phyloP scores from a whole-genome alignment of 2,888 invertebrate genomes.

The Siphonodentalium dalli region DNA sequence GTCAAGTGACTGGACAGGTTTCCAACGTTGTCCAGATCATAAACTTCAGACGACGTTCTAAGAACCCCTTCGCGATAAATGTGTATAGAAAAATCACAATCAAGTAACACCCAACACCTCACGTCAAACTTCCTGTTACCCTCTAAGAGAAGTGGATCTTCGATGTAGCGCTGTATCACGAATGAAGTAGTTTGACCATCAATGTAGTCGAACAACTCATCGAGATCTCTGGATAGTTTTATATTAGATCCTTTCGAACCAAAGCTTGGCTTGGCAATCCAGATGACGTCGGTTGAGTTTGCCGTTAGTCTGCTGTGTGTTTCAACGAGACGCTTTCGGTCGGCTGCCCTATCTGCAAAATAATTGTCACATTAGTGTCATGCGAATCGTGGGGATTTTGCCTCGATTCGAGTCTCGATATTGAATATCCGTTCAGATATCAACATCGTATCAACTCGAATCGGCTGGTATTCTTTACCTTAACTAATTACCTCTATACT shows the following conservation, averaged over 20 bases:
- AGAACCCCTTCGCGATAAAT: slow-evolving; percentile 49
- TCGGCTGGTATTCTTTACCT: too few species aligned
- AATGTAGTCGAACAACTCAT: slow-evolving; percentile 36
- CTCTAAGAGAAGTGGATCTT: slow-evolving; percentile 40
- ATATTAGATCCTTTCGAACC: slow-evolving; percentile 46
- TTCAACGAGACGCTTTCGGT: slow-evolving; percentile 13
- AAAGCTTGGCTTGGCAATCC: slow-evolving; percentile 46
- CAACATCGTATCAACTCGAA: too few species aligned
- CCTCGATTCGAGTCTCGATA: too few species aligned
- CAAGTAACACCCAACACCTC: slow-evolving; percentile 51
- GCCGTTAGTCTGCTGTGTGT: slow-evolving; percentile 12
- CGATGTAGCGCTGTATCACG: slow-evolving; percentile 46
- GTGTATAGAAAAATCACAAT: slow-evolving; percentile 41
- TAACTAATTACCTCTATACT: too few species aligned
- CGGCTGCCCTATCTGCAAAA: slow-evolving; percentile 7
- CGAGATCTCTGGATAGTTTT: slow-evolving; percentile 36
- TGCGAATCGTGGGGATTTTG: too few species aligned
- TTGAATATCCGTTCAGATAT: too few species aligned
- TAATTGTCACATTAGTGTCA: neutral
- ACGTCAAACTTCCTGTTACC: slow-evolving; percentile 51
- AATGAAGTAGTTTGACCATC: slow-evolving; percentile 38
- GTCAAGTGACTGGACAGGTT: slow-evolving; percentile 48
- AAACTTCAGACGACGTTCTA: slow-evolving; percentile 48
- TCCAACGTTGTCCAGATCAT: slow-evolving; percentile 34
- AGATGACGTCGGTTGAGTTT: slow-evolving; percentile 20